Base-by-base conservation (phyloP, 2,888 invertebrate species). In the Anoplius nigerrimus region DNA sequence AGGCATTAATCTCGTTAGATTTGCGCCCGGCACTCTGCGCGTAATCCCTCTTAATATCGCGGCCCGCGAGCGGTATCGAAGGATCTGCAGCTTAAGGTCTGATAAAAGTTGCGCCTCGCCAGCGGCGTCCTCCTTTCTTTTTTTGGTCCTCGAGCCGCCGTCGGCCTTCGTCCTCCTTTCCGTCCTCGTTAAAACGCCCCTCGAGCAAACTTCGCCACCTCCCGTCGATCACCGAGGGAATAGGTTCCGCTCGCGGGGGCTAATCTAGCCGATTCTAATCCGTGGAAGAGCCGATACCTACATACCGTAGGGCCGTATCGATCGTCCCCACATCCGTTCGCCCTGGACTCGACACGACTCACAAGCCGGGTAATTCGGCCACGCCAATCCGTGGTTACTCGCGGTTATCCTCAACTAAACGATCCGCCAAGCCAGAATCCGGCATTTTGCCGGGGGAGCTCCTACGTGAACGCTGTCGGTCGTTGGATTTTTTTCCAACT, bases 381-480 rank as follows among this genome's bases (percentile, higher is more conserved):
- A 76, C 79, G 83, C 79, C 79, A 77, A 77, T 78, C 73, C 75
- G 73, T 75, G 73, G 76, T 80, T 75, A 76, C 71, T 74, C 72
- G 71, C 59, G 73, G 68, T 66, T 75, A 72, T 76, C 74, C 69
- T 64, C 72, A 60, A 51, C 53, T 64, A 59, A 72, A 65, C 75
- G 76, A 69, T 69, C 69, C 54, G 56, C 42, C 59, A 52, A 52
- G 27, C 20, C 18, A n/a, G 53, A 16, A 62, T 64, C 55, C 61
- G 24, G n/a, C 45, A 55, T 61, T 67, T 61, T 64, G 42, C 11
- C n/a, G 8, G 42, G n/a, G 20, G 43, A 48, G n/a, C 42, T 54
- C 46, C 46, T 34, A 58, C 46, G 15, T 20, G 43, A 42, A 6
- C 34, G 24, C 24, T 45, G 16, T 22, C 18, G n/a, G 16, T 18